Conservation (phyloP, 2,888 invertebrate genomes). For the Ditula angustiorana region DNA sequence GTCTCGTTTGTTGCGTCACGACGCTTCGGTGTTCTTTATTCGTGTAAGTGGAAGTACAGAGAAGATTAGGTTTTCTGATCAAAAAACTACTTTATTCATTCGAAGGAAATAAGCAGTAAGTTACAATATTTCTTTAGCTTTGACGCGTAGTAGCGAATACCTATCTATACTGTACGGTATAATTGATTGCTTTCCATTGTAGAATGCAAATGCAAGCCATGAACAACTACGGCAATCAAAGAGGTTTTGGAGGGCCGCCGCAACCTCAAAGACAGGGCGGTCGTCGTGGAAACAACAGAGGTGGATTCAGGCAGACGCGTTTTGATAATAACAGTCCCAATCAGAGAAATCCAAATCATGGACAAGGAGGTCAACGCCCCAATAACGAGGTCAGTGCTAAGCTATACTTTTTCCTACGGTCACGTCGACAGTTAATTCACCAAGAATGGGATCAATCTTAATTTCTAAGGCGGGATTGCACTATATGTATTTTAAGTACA, state of each 20-base stretch:
- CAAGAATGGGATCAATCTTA: not conserved
- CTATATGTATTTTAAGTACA: too few species aligned
- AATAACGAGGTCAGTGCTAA: slow-evolving; percentile 64
- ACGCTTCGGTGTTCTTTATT: slow-evolving; percentile 14
- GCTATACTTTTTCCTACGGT: slow-evolving; percentile 23
- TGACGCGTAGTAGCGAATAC: not conserved
- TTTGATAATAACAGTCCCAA: slow-evolving; percentile 66
- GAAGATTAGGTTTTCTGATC: slow-evolving; percentile 9
- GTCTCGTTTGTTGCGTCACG: slow-evolving; percentile 33
- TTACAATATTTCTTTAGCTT: not conserved
- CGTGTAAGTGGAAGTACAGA: slow-evolving; percentile 1
- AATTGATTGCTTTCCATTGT: slow-evolving; percentile 24
- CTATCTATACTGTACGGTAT: not conserved
- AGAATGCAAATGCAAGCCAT: slow-evolving; percentile 76
- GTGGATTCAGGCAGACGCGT: slow-evolving; percentile 76
- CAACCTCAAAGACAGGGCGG: slow-evolving; percentile 78
- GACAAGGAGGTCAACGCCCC: slow-evolving; percentile 78
- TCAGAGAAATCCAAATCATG: slow-evolving; percentile 63
- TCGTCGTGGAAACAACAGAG: slow-evolving; percentile 69
- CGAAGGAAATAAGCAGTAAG: slow-evolving; percentile 20
- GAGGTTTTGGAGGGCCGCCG: slow-evolving; percentile 81
- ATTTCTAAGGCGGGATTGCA: not conserved
- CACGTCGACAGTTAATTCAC: not conserved
- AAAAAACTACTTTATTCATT: not conserved
- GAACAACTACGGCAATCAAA: slow-evolving; percentile 74